A percentile compares a stretch with the other conserved stretches of the same genome.
Evolutionary conservation across 2,797 vertebrate species (phyloP).

Genomic region (Gastrophryne carolinensis): DNA sequence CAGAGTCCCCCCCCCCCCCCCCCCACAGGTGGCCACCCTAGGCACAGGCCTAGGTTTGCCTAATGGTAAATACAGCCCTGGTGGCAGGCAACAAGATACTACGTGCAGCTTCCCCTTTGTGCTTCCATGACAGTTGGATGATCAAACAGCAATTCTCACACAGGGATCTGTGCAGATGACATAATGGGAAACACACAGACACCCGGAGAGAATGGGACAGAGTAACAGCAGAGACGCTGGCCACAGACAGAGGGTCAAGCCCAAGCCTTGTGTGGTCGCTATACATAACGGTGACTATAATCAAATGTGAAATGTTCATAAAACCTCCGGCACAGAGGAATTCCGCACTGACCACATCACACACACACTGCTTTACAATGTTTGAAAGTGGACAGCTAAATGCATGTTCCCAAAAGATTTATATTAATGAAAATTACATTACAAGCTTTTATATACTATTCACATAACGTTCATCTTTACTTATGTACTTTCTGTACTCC

Average conservation of each 20-base stretch:
- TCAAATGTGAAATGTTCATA: slow-evolving; percentile 30
- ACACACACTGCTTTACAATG: not conserved
- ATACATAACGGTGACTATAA: slow-evolving; percentile 8
- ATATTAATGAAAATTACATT: not conserved
- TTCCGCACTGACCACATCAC: slow-evolving; percentile 17
- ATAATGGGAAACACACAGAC: slow-evolving; percentile 40
- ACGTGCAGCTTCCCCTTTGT: not conserved
- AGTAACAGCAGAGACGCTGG: slow-evolving; percentile 14
- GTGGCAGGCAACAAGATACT: not conserved
- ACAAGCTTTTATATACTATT: slow-evolving; percentile 34
- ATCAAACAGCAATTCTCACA: slow-evolving; percentile 33
- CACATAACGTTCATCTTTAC: slow-evolving; percentile 52
- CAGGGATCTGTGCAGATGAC: slow-evolving; percentile 14
- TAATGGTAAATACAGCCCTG: no score
- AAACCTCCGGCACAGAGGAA: slow-evolving; percentile 16
- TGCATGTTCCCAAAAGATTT: slow-evolving; percentile 9
- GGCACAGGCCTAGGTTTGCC: no score
- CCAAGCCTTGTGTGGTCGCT: slow-evolving; percentile 23
- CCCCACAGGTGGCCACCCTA: no score
- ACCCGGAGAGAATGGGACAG: slow-evolving; percentile 27
- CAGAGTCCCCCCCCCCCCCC: no score
- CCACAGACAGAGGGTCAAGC: slow-evolving; percentile 9
- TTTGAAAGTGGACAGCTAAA: not conserved
- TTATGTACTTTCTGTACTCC: slow-evolving; percentile 36
- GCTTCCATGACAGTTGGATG: not conserved